Percentiles rank a stretch among this genome's conserved stretches.
phyloP scores from a whole-genome alignment of 2,888 invertebrate species.

The Sialis lutaria region DNA sequence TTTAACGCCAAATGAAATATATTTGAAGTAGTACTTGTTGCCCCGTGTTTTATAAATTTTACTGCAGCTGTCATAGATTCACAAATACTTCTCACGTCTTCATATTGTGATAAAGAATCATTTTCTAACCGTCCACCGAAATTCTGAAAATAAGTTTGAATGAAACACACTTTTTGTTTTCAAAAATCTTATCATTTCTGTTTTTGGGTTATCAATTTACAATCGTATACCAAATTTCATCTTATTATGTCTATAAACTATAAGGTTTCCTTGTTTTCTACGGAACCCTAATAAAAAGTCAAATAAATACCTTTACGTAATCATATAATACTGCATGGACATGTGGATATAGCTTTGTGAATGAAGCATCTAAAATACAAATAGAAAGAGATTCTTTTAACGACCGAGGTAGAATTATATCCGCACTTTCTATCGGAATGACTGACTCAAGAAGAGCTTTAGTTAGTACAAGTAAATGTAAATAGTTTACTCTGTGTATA shows the following conservation, averaged over 20 bases:
- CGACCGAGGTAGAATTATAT: conserved; percentile 24
- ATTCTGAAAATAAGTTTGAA: conserved; percentile 18
- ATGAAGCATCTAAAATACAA: conserved; percentile 27
- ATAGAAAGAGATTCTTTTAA: conserved; percentile 25
- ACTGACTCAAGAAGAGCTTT: conserved; percentile 22
- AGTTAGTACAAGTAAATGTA: conserved; percentile 26
- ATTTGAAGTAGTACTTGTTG: conserved; percentile 16
- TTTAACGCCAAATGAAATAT: conserved; percentile 30
- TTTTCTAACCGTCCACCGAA: conserved; percentile 22
- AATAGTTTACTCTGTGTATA: conserved; percentile 23
- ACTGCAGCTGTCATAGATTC: conserved; percentile 29
- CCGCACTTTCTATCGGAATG: conserved; percentile 25
- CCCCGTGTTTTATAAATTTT: conserved; percentile 23
- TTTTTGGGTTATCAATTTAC: no score
- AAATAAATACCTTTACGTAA: conserved; percentile 25
- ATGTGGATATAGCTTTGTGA: conserved; percentile 27
- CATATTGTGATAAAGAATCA: conserved; percentile 23
- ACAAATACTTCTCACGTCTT: conserved; percentile 24
- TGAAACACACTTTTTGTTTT: conserved; percentile 2
- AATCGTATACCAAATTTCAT: no score
- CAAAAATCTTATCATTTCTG: background rate
- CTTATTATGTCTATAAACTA: no score
- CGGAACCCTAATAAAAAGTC: no score
- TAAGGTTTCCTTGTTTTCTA: no score
- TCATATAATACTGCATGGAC: conserved; percentile 24